Conservation (phyloP, 37 sponge, comb jelly and placozoan genomes). For the Spongilla lacustris region DNA sequence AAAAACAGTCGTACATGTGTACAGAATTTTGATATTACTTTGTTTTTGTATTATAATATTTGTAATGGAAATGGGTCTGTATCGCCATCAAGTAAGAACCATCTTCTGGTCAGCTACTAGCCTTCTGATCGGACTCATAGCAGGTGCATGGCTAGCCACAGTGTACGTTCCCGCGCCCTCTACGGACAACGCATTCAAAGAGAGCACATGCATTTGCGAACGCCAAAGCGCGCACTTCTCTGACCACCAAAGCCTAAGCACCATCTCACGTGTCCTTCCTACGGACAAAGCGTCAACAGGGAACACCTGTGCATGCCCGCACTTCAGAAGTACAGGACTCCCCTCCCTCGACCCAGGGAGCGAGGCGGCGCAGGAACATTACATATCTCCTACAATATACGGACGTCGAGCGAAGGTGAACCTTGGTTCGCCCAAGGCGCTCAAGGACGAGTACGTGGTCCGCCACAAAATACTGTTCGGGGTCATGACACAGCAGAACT, state of each 20-base stretch:
- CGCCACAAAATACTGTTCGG: conserved; percentile 50
- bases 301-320: no score
- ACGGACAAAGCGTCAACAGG: no score
- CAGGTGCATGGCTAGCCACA: neutral
- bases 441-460: conserved; percentile 41
- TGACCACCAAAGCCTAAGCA: no score
- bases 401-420: neutral
- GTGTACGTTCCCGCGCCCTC: neutral
- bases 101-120: neutral
- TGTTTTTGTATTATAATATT: neutral
- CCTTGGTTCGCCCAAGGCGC: conserved; percentile 5
- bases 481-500: conserved; percentile 64
- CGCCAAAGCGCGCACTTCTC: neutral
- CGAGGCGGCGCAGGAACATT: neutral
- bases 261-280: no score
- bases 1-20: no score
- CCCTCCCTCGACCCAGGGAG: neutral
- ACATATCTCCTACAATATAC: neutral
- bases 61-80: neutral
- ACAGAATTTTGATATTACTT: no score
- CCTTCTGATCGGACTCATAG: neutral
- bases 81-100: neutral
- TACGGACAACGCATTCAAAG: neutral
- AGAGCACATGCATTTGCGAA: neutral
- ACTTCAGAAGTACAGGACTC: neutral